phyloP scores from a whole-genome alignment of 2,797 vertebrate genomes.

The Sardinella longiceps region DNA sequence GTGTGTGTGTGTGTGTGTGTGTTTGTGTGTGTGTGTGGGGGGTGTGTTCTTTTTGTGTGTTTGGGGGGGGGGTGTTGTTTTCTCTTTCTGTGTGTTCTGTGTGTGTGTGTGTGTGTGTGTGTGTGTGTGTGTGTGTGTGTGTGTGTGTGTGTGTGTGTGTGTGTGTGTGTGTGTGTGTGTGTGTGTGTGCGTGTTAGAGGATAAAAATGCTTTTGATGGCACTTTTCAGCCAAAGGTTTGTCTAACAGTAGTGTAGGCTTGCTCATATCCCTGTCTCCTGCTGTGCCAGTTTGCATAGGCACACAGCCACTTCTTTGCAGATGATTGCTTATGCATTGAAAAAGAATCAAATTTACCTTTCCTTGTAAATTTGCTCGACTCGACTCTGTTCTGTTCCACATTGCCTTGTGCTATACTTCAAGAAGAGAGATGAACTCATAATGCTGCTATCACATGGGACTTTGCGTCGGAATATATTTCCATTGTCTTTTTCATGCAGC shows the following conservation, averaged over 20 bases:
- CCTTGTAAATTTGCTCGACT: not conserved
- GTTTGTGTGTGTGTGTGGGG: not conserved
- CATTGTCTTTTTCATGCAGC: conserved; percentile 7
- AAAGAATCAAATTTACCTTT: not conserved
- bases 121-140: too few relatives aligned
- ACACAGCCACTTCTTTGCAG: not conserved
- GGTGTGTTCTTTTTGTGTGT: not conserved
- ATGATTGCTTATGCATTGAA: conserved; percentile 20
- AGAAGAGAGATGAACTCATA: not conserved
- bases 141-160: too few relatives aligned
- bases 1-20: not conserved
- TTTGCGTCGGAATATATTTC: not conserved
- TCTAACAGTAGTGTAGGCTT: not conserved
- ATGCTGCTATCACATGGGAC: not conserved
- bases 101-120: too few relatives aligned
- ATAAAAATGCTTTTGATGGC: conserved; percentile 4
- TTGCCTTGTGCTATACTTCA: not conserved
- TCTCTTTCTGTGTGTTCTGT: too few relatives aligned
- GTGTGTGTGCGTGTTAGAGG: too few relatives aligned
- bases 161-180: too few relatives aligned
- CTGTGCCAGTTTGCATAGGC: not conserved
- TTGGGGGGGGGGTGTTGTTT: too few relatives aligned
- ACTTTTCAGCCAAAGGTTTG: not conserved
- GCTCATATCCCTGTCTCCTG: not conserved
- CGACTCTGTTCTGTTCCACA: not conserved